phyloP scores from a whole-genome alignment of 2,797 vertebrate genomes.

The Halcyon smyrnensis region DNA sequence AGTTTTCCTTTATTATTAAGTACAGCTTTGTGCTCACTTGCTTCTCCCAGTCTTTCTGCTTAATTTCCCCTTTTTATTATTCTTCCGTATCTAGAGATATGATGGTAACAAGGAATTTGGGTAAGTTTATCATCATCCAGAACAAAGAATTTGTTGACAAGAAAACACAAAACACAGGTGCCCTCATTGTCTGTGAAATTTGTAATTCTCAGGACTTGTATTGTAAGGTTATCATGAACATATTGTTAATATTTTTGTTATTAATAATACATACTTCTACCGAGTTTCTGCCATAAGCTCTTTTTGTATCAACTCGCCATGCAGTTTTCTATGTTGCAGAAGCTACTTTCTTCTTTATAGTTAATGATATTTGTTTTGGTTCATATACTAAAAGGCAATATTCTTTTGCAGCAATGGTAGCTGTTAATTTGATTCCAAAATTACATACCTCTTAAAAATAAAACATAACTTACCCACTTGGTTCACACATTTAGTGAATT shows the following conservation, averaged over 20 bases:
- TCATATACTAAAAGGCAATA: neutral
- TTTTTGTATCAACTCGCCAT: neutral
- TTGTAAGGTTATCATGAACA: neutral
- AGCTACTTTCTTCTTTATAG: neutral
- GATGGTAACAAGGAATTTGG: neutral
- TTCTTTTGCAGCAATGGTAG: neutral
- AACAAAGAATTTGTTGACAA: slow-evolving; percentile 7
- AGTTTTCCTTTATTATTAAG: neutral
- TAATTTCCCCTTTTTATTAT: neutral
- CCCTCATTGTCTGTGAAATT: neutral
- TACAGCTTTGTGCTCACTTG: neutral
- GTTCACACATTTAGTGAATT: neutral
- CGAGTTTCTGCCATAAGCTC: neutral
- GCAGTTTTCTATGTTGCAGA: neutral
- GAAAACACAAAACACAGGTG: neutral
- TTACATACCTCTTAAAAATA: neutral
- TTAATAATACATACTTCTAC: neutral
- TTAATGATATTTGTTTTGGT: neutral
- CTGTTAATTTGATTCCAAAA: neutral
- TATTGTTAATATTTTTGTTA: neutral
- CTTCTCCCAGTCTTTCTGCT: neutral
- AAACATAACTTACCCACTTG: neutral
- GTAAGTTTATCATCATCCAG: neutral
- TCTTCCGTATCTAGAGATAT: neutral
- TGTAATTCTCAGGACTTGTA: neutral